Conservation (phyloP, 1,140 invertebrate genomes). For the Tetramorium alpestre region DNA sequence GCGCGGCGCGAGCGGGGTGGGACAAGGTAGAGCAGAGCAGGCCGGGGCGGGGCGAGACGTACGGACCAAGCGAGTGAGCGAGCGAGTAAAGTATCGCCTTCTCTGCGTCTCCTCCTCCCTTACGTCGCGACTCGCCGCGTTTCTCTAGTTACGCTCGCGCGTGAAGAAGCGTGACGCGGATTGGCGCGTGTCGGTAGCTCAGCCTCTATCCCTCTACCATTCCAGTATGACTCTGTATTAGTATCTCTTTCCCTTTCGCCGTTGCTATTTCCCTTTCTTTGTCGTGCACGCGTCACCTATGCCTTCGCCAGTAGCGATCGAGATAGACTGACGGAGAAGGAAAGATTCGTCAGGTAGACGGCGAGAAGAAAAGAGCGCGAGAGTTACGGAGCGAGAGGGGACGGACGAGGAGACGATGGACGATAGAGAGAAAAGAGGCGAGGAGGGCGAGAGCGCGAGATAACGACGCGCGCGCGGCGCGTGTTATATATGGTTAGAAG, state of each 20-base stretch:
- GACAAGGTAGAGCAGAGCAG: neutral
- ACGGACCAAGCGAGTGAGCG: constrained; percentile 22
- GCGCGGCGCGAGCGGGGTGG: constrained; percentile 3
- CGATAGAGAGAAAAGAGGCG: constrained; percentile 18
- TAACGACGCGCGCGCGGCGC: constrained; percentile 70
- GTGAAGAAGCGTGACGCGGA: constrained; percentile 68
- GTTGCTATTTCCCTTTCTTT: neutral
- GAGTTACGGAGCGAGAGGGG: neutral
- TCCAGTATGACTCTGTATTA: constrained; percentile 11
- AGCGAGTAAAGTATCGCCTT: constrained; percentile 19
- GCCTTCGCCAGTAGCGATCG: neutral
- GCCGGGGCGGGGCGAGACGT: neutral
- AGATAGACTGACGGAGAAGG: constrained; percentile 4
- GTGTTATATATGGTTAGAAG: constrained; percentile 77
- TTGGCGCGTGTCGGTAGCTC: constrained; percentile 72
- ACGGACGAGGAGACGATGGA: neutral
- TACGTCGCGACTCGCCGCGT: constrained; percentile 43
- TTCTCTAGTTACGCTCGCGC: constrained; percentile 53
- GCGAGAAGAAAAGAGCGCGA: neutral
- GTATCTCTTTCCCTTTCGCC: neutral
- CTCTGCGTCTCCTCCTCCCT: neutral
- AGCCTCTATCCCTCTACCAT: constrained; percentile 38
- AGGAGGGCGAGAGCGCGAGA: constrained; percentile 67
- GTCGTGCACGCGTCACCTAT: neutral
- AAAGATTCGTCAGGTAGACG: constrained; percentile 2